These are phyloP conservation scores for Perdita meconis DNA, from an alignment of 2,888 invertebrate species.

Conservation along the genomic window DNA sequence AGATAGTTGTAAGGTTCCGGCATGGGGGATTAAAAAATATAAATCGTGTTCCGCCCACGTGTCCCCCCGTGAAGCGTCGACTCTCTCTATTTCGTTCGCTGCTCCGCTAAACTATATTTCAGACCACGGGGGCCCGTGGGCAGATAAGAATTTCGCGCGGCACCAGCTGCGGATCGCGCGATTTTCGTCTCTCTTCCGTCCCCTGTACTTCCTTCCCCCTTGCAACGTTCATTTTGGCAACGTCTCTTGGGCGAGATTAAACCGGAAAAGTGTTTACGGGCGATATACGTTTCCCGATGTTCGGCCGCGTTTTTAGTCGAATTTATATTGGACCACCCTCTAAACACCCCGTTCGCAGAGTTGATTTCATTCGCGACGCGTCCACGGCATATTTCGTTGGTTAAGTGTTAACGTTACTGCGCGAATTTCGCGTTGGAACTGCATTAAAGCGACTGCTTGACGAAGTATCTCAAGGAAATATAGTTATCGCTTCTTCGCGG, in stretches of 20 bases:
- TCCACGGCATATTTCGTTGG: slow-evolving; percentile 1
- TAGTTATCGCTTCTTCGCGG: neutral
- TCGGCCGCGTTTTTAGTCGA: slow-evolving; percentile 24
- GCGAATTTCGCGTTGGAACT: neutral
- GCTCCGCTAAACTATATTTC: slow-evolving; percentile 33
- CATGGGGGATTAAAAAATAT: slow-evolving; percentile 56
- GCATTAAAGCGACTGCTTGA: neutral
- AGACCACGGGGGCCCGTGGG: slow-evolving; percentile 16
- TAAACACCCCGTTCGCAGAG: neutral
- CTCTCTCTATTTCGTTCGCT: slow-evolving; percentile 13
- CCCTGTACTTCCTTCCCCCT: too few relatives aligned
- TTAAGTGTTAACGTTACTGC: slow-evolving; percentile 22
- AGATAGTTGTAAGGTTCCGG: slow-evolving; percentile 50
- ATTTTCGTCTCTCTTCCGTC: neutral
- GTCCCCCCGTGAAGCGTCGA: slow-evolving; percentile 14
- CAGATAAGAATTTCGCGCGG: slow-evolving; percentile 48
- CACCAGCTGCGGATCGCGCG: slow-evolving; percentile 14
- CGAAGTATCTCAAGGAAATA: neutral
- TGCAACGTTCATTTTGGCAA: slow-evolving; percentile 2
- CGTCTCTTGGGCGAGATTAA: slow-evolving; percentile 44
- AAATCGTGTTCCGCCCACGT: slow-evolving; percentile 36
- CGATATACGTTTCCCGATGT: slow-evolving; percentile 16
- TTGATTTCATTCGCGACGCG: slow-evolving; percentile 4
- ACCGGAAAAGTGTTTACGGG: slow-evolving; percentile 33
- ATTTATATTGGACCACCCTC: slow-evolving; percentile 30